A percentile compares a stretch with the other conserved stretches of the same genome.
phyloP scores from a whole-genome alignment of 2,113 vertebrate genomes.

The Pelusios castaneus region DNA sequence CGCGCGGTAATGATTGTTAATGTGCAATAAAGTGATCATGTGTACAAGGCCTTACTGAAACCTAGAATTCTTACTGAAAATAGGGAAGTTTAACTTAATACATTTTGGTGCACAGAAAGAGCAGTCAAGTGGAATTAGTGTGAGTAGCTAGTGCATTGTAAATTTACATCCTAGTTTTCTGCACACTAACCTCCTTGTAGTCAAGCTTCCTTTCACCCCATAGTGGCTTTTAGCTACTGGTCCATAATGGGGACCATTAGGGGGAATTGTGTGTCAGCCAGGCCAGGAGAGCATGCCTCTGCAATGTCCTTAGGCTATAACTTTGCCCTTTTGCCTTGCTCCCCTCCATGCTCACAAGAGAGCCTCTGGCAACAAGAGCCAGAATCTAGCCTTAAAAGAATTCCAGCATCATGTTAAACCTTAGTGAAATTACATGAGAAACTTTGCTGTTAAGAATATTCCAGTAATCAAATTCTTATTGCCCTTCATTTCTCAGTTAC shows the following conservation, averaged over 20 bases:
- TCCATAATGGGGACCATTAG: background rate
- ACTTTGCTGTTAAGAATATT: background rate
- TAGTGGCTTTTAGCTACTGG: background rate
- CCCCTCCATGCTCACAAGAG: background rate
- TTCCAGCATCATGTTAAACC: background rate
- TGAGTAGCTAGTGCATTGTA: background rate
- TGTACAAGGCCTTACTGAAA: no score
- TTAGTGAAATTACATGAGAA: background rate
- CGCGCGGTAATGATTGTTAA: no score
- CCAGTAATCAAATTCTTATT: background rate
- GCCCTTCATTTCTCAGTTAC: background rate
- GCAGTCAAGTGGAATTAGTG: background rate
- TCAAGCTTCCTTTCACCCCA: background rate
- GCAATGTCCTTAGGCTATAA: background rate
- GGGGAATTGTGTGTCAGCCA: background rate
- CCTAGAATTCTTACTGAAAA: no score
- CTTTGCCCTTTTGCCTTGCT: background rate
- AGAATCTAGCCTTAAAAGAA: slow-evolving; percentile 12
- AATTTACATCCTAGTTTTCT: background rate
- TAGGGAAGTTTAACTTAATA: background rate
- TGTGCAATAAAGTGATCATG: no score
- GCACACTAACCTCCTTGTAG: background rate
- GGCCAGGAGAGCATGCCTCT: background rate
- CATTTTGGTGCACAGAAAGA: background rate
- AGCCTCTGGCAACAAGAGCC: background rate